A percentile compares a stretch with the other conserved stretches of the same genome.
Evolutionary conservation across 2,797 vertebrate genomes (phyloP).

Genomic region (Chlorospingus flavigularis): DNA sequence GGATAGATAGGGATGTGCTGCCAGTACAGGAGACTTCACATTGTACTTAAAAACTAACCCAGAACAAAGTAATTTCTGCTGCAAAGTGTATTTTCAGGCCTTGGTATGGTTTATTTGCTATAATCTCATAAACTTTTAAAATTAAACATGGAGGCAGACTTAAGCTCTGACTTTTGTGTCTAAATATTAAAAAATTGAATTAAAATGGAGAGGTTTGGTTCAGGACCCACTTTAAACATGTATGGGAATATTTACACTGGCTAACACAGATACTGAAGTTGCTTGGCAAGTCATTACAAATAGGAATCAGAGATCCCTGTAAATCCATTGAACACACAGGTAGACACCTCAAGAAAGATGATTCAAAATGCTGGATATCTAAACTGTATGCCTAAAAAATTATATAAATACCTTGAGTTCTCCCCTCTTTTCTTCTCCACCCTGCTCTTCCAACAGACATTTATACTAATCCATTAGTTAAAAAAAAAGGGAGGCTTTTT

Average conservation of each 20-base stretch:
- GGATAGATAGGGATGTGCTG: not conserved
- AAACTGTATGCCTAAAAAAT: not conserved
- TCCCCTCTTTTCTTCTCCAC: not conserved
- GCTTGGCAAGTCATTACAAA: not conserved
- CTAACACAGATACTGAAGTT: not conserved
- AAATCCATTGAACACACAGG: not conserved
- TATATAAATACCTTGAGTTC: not conserved
- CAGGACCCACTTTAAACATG: not conserved
- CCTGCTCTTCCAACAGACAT: not conserved
- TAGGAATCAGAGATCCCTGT: not conserved
- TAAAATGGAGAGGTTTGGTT: not conserved
- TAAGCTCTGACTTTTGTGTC: not conserved
- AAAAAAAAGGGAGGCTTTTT: not conserved
- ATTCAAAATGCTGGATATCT: not conserved
- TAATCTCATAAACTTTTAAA: not conserved
- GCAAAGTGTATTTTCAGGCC: not conserved
- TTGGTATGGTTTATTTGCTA: not conserved
- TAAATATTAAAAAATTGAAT: not conserved
- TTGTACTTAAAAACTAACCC: not conserved
- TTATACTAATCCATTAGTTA: not conserved
- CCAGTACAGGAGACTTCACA: not conserved
- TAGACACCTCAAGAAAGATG: not conserved
- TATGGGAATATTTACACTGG: not conserved
- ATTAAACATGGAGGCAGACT: not conserved
- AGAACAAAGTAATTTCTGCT: not conserved